Evolutionary conservation across 2,797 vertebrate genomes (phyloP).

Genomic region (Alfaro cultratus): DNA sequence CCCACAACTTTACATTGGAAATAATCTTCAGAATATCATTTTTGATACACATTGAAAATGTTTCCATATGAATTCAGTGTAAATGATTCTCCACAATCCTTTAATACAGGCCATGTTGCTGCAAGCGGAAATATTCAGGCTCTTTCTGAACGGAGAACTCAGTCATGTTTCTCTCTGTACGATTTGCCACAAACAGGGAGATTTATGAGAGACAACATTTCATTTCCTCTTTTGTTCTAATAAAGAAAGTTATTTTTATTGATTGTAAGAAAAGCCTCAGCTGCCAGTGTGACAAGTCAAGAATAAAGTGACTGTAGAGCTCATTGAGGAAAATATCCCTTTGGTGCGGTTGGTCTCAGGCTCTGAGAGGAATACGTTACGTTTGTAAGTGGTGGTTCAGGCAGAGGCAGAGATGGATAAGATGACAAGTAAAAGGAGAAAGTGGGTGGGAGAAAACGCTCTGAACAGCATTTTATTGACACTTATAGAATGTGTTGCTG

Average conservation of each 20-base stretch:
- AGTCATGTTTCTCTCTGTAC: background rate
- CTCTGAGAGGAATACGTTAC: constrained; percentile 28
- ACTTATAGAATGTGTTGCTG: constrained; percentile 12
- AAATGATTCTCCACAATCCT: background rate
- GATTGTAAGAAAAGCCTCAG: constrained; percentile 6
- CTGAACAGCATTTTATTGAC: constrained; percentile 20
- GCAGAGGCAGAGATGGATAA: constrained; percentile 17
- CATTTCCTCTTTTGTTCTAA: constrained; percentile 5
- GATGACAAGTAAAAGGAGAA: constrained; percentile 23
- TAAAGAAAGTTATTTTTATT: constrained; percentile 13
- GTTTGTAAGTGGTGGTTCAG: constrained; percentile 27
- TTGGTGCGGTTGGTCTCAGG: constrained; percentile 7
- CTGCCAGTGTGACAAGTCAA: constrained; percentile 14
- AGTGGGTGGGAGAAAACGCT: constrained; percentile 13
- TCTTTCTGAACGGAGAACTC: background rate
- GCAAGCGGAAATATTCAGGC: background rate
- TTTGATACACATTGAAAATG: background rate
- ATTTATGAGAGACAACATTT: background rate
- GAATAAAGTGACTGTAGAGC: constrained; percentile 14
- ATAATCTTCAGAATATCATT: background rate
- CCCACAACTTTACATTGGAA: background rate
- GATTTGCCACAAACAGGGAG: background rate
- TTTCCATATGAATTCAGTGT: background rate
- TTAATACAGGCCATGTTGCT: background rate
- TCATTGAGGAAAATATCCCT: constrained; percentile 19